Evolutionary conservation across 2,888 invertebrate genomes (phyloP).

Genomic region (Hoplodrina ambigua): DNA sequence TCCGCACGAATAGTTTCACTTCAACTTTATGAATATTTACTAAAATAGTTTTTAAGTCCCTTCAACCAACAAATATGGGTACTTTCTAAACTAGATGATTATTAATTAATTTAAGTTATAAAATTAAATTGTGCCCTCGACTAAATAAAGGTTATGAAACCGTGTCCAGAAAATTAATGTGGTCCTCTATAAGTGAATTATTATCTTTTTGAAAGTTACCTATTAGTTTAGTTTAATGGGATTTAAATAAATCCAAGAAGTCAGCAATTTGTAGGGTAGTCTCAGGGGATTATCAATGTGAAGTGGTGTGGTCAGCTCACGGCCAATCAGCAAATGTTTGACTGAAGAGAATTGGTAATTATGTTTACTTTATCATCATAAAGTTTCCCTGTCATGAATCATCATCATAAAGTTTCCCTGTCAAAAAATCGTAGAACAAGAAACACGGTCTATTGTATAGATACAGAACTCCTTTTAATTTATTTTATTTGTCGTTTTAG

Average conservation of each 20-base stretch:
- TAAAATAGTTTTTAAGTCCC: constrained; percentile 41
- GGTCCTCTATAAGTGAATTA: not conserved
- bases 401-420: no score
- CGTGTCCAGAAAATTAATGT: constrained; percentile 2
- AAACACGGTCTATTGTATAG: no score
- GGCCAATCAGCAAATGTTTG: not conserved
- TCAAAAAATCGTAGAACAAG: no score
- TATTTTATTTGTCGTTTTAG: no score
- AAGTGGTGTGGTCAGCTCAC: constrained; percentile 1
- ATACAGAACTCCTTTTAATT: no score
- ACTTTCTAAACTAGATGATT: constrained; percentile 13
- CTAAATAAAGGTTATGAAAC: constrained; percentile 7
- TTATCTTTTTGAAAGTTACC: no score
- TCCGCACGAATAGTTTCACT: constrained; percentile 35
- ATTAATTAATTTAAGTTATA: constrained; percentile 24
- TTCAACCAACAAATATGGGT: constrained; percentile 28
- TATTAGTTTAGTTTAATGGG: not conserved
- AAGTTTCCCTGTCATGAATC: no score
- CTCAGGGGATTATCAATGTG: constrained; percentile 22
- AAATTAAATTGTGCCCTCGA: constrained; percentile 2
- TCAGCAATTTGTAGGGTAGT: constrained; percentile 8
- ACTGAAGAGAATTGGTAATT: not conserved
- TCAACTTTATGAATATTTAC: constrained; percentile 42
- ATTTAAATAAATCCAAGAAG: not conserved
- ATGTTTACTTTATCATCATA: no score